These are phyloP conservation scores for Drosophila multiciliata DNA, from an alignment of 2,888 invertebrate genomes.

Conservation along the genomic window DNA sequence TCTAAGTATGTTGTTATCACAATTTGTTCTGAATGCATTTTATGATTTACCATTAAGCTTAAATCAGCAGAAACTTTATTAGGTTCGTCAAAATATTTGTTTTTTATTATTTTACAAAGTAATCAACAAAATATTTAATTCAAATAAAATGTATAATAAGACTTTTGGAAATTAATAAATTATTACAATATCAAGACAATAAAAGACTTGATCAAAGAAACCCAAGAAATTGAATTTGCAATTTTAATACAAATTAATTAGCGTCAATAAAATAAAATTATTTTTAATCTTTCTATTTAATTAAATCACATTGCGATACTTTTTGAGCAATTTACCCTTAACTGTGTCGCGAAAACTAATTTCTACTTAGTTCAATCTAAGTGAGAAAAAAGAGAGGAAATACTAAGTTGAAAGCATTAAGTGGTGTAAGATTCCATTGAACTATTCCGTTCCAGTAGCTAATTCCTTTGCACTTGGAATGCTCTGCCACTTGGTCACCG, in stretches of 20 bases:
- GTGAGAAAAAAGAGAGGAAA: neutral
- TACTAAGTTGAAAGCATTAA: slow-evolving; percentile 14
- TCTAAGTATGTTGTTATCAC: neutral
- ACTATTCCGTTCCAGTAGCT: slow-evolving; percentile 32
- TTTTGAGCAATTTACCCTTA: neutral
- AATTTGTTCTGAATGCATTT: slow-evolving; percentile 9
- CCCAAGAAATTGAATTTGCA: no score
- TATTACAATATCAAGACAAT: neutral
- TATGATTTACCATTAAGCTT: slow-evolving; percentile 3
- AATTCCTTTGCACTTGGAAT: slow-evolving; percentile 14
- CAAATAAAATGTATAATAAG: neutral
- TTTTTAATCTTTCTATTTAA: neutral
- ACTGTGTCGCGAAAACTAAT: neutral
- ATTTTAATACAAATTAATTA: no score
- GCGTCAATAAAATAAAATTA: neutral
- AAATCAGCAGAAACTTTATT: neutral
- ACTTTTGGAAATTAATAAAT: no score
- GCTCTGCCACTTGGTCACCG: slow-evolving; percentile 15
- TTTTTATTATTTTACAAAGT: no score
- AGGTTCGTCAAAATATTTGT: neutral
- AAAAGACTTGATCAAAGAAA: no score
- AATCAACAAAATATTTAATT: neutral
- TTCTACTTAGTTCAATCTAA: neutral
- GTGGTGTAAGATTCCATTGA: slow-evolving; percentile 27
- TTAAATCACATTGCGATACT: neutral